These are phyloP conservation scores for Ommatoiulus sabulosus DNA, from an alignment of 2,888 invertebrate genomes.

Conservation along the genomic window DNA sequence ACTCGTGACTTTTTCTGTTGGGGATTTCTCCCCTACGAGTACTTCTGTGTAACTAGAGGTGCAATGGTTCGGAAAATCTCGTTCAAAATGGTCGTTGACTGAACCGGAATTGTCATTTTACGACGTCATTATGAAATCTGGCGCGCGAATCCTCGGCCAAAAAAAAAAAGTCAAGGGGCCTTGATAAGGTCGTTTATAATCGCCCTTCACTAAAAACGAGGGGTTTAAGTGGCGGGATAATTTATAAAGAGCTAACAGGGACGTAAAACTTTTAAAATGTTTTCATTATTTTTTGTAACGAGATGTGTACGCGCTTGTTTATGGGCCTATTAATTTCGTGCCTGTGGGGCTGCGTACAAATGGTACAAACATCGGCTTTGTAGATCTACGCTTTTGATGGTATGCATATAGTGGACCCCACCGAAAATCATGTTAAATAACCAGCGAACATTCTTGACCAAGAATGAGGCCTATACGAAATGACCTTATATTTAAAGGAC, in stretches of 20 bases:
- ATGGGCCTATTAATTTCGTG: constrained; percentile 21
- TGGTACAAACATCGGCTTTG: background rate
- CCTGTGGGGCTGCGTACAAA: background rate
- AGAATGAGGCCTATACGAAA: background rate
- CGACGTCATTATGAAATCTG: constrained; percentile 34
- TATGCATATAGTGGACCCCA: background rate
- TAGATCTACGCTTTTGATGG: background rate
- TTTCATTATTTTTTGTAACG: background rate
- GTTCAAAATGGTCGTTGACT: constrained; percentile 2
- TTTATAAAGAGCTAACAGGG: constrained; percentile 1
- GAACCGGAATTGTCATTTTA: constrained; percentile 28
- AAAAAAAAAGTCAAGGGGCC: background rate
- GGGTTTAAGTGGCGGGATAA: constrained; percentile 6
- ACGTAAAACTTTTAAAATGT: constrained; percentile 9
- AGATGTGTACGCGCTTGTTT: background rate
- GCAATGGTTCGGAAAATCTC: constrained; percentile 28
- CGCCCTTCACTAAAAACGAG: background rate
- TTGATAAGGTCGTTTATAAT: background rate
- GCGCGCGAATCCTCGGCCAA: background rate
- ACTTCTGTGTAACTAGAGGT: background rate
- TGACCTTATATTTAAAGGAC: background rate
- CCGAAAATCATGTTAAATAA: background rate
- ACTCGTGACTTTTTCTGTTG: background rate
- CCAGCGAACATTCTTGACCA: constrained; percentile 2
- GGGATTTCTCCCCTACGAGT: constrained; percentile 28